Evolutionary conservation across 1,140 invertebrate species (phyloP), one percentile per base, ranked within the genome.

Genomic region (Penaeus japonicus): DNA sequence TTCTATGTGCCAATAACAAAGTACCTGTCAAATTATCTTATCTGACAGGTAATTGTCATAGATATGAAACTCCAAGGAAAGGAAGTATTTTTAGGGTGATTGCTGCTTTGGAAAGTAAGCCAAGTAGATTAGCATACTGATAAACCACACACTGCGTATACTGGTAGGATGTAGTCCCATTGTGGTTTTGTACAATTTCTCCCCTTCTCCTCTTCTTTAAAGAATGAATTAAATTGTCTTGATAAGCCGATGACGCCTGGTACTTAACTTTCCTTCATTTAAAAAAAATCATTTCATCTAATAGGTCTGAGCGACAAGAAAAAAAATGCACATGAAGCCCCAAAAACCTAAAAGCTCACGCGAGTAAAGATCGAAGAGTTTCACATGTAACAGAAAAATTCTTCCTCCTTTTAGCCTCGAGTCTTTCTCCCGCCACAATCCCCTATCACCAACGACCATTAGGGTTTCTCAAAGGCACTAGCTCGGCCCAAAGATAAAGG

Each of bases 1-100:
- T 80, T 86, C 77, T 86, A 86, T 86, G 85, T 86, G 85, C 65
- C 85, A 86, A 86, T 86, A 86, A 86, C 85, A 86, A 86, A 86
- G 85, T 86, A 80, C 85, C 85, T 65, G 85, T 79, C 85, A 65
- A 39, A 86, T 86, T 86, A 86, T 80, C 85, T 86, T 62, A 79
- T 86, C 77, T 62, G 35, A 53, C 22, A 47, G 57, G 85, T 80
- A 86, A 86, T 80, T 78, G 57, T 79, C 85, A 75, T 35, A 17
- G n/a, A 77, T 39, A 22, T 83, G 57, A 62, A 83, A 39, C 62
- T 83, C 27, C 17, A 54, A 84, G 65, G 22, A 62, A 27, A 73
- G 83, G 22, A n/a, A 70, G 65, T n/a, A 53, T n/a, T 20, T 7
- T 39, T 30, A 57, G 27, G n/a, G 35, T 55, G 81, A 22, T 27